These are phyloP conservation scores for Cheilosia impressa DNA, from an alignment of 2,888 invertebrate species.

Conservation along the genomic window DNA sequence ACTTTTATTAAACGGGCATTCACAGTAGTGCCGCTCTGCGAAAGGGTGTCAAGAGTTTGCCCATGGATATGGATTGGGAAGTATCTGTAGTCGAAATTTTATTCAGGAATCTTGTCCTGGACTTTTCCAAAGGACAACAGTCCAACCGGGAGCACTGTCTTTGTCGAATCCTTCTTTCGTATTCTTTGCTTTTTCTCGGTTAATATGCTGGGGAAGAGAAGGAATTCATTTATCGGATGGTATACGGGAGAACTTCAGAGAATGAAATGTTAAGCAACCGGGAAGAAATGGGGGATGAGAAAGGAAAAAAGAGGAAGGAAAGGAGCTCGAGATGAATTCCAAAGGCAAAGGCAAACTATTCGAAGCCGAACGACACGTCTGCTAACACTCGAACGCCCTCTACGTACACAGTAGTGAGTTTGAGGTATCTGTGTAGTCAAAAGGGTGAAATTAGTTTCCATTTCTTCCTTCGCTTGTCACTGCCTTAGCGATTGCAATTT, in stretches of 20 bases:
- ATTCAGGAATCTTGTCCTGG: conserved; percentile 32
- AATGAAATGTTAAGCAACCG: conserved; percentile 51
- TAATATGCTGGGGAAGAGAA: conserved; percentile 14
- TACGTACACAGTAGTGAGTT: conserved; percentile 14
- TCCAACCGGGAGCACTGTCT: conserved; percentile 40
- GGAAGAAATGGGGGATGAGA: conserved; percentile 1
- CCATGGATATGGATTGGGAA: neutral
- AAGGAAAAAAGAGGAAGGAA: neutral
- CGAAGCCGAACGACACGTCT: conserved; percentile 50
- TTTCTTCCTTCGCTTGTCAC: conserved; percentile 58
- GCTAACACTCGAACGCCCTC: conserved; percentile 13
- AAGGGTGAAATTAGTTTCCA: conserved; percentile 68
- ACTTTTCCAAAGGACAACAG: conserved; percentile 46
- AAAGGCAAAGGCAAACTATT: conserved; percentile 57
- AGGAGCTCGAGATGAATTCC: conserved; percentile 32
- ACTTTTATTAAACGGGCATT: conserved; percentile 16
- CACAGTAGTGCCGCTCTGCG: neutral
- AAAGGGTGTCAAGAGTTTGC: conserved; percentile 26
- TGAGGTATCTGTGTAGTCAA: conserved; percentile 43
- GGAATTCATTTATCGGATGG: conserved; percentile 58
- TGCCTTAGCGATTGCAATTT: conserved; percentile 38
- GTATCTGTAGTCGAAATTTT: neutral
- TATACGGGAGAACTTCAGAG: conserved; percentile 53
- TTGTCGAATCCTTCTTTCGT: conserved; percentile 19
- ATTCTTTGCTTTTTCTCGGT: neutral